These are phyloP conservation scores for Hiodon alosoides DNA, from an alignment of 2,113 vertebrate genomes.

Conservation along the genomic window DNA sequence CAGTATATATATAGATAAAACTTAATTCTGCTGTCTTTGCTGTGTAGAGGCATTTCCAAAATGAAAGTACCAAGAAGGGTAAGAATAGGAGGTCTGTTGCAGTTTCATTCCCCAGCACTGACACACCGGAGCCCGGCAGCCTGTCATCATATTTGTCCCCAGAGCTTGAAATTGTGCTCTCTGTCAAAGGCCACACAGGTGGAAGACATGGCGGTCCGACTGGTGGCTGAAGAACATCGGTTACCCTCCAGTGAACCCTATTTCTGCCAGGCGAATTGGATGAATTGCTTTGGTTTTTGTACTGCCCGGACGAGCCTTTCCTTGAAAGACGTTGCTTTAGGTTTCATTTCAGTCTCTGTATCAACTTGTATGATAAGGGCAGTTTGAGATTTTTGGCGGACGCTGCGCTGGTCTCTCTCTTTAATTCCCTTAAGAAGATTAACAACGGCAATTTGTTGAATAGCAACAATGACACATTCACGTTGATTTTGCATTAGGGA, in stretches of 20 bases:
- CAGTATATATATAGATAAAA: background rate
- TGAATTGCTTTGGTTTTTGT: background rate
- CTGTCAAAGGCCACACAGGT: background rate
- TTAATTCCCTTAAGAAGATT: too few relatives aligned
- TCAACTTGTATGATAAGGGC: too few relatives aligned
- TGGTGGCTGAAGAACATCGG: conserved; percentile 2
- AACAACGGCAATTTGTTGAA: too few relatives aligned
- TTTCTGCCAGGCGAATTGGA: background rate
- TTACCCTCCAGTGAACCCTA: background rate
- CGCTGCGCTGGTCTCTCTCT: too few relatives aligned
- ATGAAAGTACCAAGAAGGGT: background rate
- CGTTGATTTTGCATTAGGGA: too few relatives aligned
- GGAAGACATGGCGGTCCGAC: background rate
- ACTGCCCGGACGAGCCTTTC: background rate
- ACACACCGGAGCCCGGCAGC: background rate
- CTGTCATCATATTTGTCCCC: background rate
- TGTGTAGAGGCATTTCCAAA: background rate
- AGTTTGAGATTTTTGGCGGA: too few relatives aligned
- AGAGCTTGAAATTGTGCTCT: background rate
- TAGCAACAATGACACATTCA: too few relatives aligned
- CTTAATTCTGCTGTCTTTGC: background rate
- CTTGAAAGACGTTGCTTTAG: background rate
- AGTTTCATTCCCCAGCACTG: too few relatives aligned
- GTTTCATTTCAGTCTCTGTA: background rate
- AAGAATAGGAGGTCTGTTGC: background rate